Evolutionary conservation across 2,888 invertebrate genomes (phyloP).

Genomic region (Hypsopygia costalis): DNA sequence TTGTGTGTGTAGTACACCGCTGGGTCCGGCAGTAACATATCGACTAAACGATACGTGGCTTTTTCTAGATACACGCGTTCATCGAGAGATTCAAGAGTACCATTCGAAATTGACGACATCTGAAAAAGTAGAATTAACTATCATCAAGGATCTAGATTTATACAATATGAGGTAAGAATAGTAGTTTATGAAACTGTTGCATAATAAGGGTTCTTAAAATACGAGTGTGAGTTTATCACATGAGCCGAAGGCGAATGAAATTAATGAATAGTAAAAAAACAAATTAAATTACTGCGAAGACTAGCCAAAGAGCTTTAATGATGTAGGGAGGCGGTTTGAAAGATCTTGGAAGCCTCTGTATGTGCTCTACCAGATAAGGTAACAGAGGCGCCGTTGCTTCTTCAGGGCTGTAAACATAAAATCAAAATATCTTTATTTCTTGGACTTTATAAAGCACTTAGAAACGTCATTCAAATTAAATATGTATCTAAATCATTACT

Average conservation of each 20-base stretch:
- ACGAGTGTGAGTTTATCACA: too few relatives aligned
- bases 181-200: too few relatives aligned
- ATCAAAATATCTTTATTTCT: too few relatives aligned
- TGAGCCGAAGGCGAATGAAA: too few relatives aligned
- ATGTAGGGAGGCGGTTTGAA: slow-evolving; percentile 59
- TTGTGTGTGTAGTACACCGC: slow-evolving; percentile 60
- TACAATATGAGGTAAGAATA: too few relatives aligned
- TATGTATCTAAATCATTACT: too few relatives aligned
- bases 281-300: slow-evolving; percentile 56
- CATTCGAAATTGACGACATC: slow-evolving; percentile 69
- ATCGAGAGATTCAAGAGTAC: slow-evolving; percentile 47
- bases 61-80: slow-evolving; percentile 60
- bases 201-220: too few relatives aligned
- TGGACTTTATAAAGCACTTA: too few relatives aligned
- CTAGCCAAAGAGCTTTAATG: slow-evolving; percentile 68
- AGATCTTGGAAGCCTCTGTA: slow-evolving; percentile 43
- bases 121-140: slow-evolving; percentile 24
- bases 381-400: slow-evolving; percentile 56
- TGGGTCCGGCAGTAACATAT: slow-evolving; percentile 52
- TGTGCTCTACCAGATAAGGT: slow-evolving; percentile 56
- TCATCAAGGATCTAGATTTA: too few relatives aligned
- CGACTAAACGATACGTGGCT: slow-evolving; percentile 52
- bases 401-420: slow-evolving; percentile 48
- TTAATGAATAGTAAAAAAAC: not conserved
- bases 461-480: too few relatives aligned